Evolutionary conservation across 2,797 vertebrate species (phyloP).

Genomic region (Stomatorhinus walkeri): DNA sequence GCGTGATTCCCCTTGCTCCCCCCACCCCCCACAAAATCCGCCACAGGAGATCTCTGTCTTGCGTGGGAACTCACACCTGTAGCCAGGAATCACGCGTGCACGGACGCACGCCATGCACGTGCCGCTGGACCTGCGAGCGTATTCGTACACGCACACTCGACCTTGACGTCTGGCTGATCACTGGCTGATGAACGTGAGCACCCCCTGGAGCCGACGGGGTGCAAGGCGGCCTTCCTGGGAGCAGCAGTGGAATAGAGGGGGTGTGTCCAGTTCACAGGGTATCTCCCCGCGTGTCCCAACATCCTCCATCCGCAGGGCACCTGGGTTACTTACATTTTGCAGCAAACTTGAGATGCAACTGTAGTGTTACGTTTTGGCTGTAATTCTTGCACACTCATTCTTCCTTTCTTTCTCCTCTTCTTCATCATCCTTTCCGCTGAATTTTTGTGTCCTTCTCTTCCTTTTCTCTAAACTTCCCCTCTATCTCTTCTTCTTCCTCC

Average conservation of each 20-base stretch:
- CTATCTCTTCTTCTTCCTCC: neutral
- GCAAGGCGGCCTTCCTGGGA: neutral
- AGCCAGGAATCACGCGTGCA: neutral
- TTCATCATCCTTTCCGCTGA: neutral
- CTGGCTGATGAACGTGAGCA: neutral
- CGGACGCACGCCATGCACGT: neutral
- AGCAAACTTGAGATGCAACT: neutral
- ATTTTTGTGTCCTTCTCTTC: neutral
- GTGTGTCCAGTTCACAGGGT: conserved; percentile 9
- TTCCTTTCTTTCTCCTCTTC: neutral
- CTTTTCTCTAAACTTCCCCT: neutral
- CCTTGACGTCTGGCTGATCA: neutral
- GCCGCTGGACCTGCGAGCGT: neutral
- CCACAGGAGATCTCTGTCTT: neutral
- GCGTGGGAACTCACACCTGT: neutral
- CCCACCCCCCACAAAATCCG: neutral
- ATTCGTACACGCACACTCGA: neutral
- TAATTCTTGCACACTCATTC: neutral
- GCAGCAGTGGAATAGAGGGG: neutral
- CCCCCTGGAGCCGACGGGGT: neutral
- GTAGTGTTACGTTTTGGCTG: neutral
- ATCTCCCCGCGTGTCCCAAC: neutral
- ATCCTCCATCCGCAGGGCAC: neutral
- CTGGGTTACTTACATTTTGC: neutral
- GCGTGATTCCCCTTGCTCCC: neutral